Conservation (phyloP, 2,888 invertebrate genomes). For the Drosophila sordidula region DNA sequence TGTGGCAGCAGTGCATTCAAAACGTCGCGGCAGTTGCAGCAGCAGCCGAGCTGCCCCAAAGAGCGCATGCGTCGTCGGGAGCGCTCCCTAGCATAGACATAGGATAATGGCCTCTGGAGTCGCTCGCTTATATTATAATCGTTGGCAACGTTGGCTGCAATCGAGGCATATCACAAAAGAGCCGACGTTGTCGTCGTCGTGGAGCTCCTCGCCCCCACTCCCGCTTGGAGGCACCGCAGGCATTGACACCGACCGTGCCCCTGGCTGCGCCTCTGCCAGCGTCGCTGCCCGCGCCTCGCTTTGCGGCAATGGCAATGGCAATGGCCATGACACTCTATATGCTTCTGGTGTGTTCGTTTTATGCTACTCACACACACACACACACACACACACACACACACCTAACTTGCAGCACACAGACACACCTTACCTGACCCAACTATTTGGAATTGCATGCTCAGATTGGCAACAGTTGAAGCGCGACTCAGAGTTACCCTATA, state of each 20-base stretch:
- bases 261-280: constrained; percentile 30
- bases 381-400: constrained; percentile 29
- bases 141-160: constrained; percentile 38
- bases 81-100: constrained; percentile 23
- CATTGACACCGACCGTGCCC: constrained; percentile 65
- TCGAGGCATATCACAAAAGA: constrained; percentile 47
- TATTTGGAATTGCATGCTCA: constrained; percentile 23
- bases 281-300: neutral
- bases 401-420: constrained; percentile 31
- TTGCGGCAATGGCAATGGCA: constrained; percentile 29
- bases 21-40: constrained; percentile 37
- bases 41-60: constrained; percentile 1
- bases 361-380: constrained; percentile 33
- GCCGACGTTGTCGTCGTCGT: constrained; percentile 12
- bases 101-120: constrained; percentile 72
- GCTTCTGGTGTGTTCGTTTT: constrained; percentile 29
- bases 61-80: constrained; percentile 59
- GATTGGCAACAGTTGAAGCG: neutral
- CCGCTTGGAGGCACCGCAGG: constrained; percentile 49
- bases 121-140: constrained; percentile 63
- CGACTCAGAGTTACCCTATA: neutral
- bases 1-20: constrained; percentile 2
- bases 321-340: constrained; percentile 62
- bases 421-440: constrained; percentile 22
- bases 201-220: constrained; percentile 39